Base-by-base conservation (phyloP, 2,113 vertebrate genomes). In the Electrona antarctica region DNA sequence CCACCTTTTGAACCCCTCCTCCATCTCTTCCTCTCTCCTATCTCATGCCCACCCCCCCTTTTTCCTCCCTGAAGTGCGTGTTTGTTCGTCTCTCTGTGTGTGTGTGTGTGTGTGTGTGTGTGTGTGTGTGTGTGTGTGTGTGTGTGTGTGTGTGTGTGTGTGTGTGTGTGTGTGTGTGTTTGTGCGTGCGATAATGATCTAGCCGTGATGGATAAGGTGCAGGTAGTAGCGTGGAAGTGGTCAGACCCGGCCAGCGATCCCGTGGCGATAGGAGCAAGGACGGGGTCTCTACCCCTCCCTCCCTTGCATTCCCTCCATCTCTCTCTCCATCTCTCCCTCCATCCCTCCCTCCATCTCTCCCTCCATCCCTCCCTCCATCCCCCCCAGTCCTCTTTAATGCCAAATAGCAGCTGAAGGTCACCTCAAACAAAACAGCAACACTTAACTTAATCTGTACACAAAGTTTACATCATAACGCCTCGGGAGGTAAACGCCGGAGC, bases 151-250 rank as follows among this genome's bases (percentile, higher is more conserved):
- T 21, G 21, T 21, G 4, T 52, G 50, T 8, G 50, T 7, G 3
- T 52, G 50, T 8, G 7, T 6, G 50, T 6, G 50, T 6, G 50
- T 51, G 50, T 6, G 50, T 61, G 29, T 66, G 73, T 86, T 84
- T 83, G 73, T 69, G 68, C 68, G 74, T 85, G 81, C 89, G 92
- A 94, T 93, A 91, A 92, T 83, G 89, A 93, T 94, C 93, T 87
- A 67, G 71, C 80, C 67, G 90, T 92, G 93, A 92, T 93, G 90
- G 91, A 94, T 93, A 91, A 91, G 92, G 92, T 90, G 87, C 90
- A 89, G 91, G 84, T 91, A 78, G 82, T 90, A 85, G 90, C 84
- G 89, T 90, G 90, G 84, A 90, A 90, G 87, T 87, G 91, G 90
- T 92, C 92, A 93, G 89, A 76, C 86, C 89, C 85, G 87, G 88